Evolutionary conservation across 2,888 invertebrate genomes (phyloP).

Genomic region (Strigamia transsilvanica): DNA sequence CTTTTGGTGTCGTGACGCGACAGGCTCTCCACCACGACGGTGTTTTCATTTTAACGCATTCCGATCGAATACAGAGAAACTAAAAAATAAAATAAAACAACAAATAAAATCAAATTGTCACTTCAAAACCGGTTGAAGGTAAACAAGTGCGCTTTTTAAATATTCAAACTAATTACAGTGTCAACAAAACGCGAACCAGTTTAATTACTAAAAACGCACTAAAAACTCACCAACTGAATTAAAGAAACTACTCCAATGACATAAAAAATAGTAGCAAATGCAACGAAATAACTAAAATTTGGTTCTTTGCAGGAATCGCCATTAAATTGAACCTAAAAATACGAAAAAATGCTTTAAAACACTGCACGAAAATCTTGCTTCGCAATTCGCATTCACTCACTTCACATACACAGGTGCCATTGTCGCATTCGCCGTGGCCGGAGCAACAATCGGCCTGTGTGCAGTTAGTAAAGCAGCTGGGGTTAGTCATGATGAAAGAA

Average conservation of each 20-base stretch:
- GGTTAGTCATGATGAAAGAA: slow-evolving; percentile 57
- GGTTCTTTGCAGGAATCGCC: slow-evolving; percentile 84
- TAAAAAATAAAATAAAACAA: slow-evolving; percentile 56
- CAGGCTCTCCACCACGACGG: slow-evolving; percentile 83
- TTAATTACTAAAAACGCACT: too few species aligned
- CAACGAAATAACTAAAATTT: slow-evolving; percentile 79
- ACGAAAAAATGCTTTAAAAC: background rate
- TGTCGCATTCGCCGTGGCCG: slow-evolving; percentile 88
- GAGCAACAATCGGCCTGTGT: slow-evolving; percentile 68
- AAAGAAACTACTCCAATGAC: slow-evolving; percentile 84
- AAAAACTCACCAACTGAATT: slow-evolving; percentile 75
- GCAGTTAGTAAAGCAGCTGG: slow-evolving; percentile 73
- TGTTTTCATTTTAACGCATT: slow-evolving; percentile 77
- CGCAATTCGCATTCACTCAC: too few species aligned
- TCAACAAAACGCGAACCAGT: too few species aligned
- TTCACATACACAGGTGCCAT: slow-evolving; percentile 90
- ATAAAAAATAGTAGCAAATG: slow-evolving; percentile 75
- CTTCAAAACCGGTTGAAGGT: too few species aligned
- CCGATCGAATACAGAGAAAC: slow-evolving; percentile 60
- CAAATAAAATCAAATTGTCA: slow-evolving; percentile 43
- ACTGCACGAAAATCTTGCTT: background rate
- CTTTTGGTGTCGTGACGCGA: slow-evolving; percentile 87
- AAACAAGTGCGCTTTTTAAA: too few species aligned
- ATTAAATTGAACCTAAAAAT: slow-evolving; percentile 73
- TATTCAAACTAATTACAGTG: too few species aligned